These are phyloP conservation scores for Nycticebus coucang DNA, from an alignment of 2,113 vertebrate genomes.

Conservation along the genomic window DNA sequence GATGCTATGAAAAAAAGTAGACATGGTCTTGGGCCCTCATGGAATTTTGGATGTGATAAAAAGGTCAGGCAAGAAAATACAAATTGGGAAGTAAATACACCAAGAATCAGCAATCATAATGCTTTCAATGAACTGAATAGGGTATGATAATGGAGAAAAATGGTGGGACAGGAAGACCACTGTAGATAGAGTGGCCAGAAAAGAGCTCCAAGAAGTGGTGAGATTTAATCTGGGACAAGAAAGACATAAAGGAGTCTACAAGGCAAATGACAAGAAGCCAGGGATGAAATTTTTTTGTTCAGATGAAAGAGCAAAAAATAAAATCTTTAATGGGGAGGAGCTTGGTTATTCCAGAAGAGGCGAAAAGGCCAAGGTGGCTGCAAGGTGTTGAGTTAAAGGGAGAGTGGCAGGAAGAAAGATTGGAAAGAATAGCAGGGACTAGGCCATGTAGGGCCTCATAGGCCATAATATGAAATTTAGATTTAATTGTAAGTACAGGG, in stretches of 20 bases:
- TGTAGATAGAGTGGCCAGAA: neutral
- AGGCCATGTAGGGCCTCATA: neutral
- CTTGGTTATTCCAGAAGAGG: neutral
- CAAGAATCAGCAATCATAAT: neutral
- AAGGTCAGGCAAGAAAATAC: neutral
- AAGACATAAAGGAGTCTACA: neutral
- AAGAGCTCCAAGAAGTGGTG: neutral
- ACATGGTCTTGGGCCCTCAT: neutral
- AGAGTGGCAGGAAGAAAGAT: neutral
- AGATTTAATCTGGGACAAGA: neutral
- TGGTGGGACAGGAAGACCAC: neutral
- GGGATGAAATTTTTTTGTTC: neutral
- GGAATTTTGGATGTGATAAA: neutral
- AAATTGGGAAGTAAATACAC: neutral
- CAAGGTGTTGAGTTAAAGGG: neutral
- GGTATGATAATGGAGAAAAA: neutral
- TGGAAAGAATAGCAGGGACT: neutral
- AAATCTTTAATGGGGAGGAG: neutral
- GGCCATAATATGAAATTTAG: neutral
- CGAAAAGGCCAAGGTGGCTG: neutral
- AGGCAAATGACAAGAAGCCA: neutral
- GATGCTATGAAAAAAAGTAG: neutral
- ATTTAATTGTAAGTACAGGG: neutral
- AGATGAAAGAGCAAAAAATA: neutral
- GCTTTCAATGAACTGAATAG: neutral